Percentiles rank a stretch among this genome's conserved stretches.
phyloP scores from a whole-genome alignment of 1,140 invertebrate genomes.

The Sitobion miscanthi region DNA sequence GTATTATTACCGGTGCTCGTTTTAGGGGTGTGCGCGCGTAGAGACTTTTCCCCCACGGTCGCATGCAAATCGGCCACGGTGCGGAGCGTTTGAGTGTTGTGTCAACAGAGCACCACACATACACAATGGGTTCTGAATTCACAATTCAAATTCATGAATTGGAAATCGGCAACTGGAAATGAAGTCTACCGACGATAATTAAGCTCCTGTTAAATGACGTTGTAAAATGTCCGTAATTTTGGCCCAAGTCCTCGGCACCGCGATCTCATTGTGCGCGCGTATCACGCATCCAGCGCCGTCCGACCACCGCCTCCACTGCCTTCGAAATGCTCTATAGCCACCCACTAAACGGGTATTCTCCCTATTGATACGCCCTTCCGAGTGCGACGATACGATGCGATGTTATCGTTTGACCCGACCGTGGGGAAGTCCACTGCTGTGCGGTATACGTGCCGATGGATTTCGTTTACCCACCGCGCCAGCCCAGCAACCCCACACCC shows the following conservation, averaged over 20 bases:
- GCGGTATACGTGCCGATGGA: neutral
- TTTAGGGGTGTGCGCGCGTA: neutral
- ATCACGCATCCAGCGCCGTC: neutral
- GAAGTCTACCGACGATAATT: constrained; percentile 24
- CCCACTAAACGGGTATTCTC: neutral
- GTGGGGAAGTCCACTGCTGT: neutral
- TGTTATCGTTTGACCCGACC: neutral
- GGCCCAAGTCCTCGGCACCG: neutral
- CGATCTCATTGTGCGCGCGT: neutral
- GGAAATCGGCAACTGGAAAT: neutral
- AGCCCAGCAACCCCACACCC: neutral
- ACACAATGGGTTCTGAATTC: neutral
- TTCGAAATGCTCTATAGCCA: neutral
- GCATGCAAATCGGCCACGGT: neutral
- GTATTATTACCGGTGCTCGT: neutral
- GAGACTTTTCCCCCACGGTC: neutral
- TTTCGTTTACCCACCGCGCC: neutral
- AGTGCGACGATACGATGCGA: neutral
- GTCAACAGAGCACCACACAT: neutral
- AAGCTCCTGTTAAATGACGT: neutral
- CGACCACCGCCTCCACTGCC: neutral
- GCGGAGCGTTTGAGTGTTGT: neutral
- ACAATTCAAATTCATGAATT: constrained; percentile 24
- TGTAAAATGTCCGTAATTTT: neutral
- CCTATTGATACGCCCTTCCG: neutral